These are phyloP conservation scores for Leptoclinus maculatus DNA, from an alignment of 2,797 vertebrate genomes.

Conservation along the genomic window DNA sequence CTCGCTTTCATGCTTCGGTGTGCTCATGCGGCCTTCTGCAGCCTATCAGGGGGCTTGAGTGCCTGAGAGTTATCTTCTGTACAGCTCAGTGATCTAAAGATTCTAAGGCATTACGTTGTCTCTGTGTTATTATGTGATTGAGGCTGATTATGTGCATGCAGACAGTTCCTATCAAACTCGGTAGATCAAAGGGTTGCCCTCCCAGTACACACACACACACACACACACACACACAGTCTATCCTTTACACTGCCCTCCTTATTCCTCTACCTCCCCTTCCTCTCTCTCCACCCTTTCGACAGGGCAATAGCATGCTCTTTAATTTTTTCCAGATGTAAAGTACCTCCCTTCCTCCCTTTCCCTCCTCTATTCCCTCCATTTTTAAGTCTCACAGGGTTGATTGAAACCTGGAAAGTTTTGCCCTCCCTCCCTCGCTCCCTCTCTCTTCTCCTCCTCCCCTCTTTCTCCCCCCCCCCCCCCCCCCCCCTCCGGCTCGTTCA, in stretches of 20 bases:
- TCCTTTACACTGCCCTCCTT: constrained; percentile 50
- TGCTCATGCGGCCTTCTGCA: constrained; percentile 9
- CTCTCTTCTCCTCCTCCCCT: not conserved
- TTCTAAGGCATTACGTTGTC: constrained; percentile 42
- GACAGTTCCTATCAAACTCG: constrained; percentile 65
- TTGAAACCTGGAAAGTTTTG: constrained; percentile 42
- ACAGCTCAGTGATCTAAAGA: constrained; percentile 48
- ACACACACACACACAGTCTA: constrained; percentile 25
- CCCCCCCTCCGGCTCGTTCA: not conserved
- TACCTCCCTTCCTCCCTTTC: constrained; percentile 53
- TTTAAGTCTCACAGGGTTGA: constrained; percentile 47
- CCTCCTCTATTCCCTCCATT: constrained; percentile 52
- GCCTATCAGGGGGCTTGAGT: constrained; percentile 24
- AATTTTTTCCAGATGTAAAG: constrained; percentile 80
- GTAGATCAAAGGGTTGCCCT: constrained; percentile 66
- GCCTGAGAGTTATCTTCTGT: constrained; percentile 56
- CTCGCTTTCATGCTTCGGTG: constrained; percentile 38
- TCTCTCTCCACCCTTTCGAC: constrained; percentile 63
- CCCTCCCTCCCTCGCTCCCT: not conserved
- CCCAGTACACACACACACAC: constrained; percentile 17
- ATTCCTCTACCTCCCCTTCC: constrained; percentile 61
- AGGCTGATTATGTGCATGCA: constrained; percentile 64
- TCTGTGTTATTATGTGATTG: constrained; percentile 68
- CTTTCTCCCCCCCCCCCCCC: not conserved
- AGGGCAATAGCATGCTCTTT: constrained; percentile 62